A percentile compares a stretch with the other conserved stretches of the same genome.
phyloP scores from a whole-genome alignment of 2,113 vertebrate species.

The Crotalus viridis region DNA sequence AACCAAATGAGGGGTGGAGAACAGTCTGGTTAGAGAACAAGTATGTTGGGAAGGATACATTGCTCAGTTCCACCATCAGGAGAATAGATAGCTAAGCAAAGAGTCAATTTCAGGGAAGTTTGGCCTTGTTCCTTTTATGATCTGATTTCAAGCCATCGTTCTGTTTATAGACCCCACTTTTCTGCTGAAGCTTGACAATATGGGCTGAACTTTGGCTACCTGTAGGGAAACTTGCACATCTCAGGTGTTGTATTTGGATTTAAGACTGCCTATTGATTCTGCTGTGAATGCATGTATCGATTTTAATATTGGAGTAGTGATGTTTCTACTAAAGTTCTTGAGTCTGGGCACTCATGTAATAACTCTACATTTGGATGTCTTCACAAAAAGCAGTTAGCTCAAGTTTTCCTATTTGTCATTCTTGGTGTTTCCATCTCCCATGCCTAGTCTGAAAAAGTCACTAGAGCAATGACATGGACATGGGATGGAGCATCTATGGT shows the following conservation, averaged over 20 bases:
- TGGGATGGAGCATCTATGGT: neutral
- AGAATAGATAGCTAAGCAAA: neutral
- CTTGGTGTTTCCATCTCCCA: neutral
- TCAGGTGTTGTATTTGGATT: neutral
- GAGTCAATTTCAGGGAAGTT: neutral
- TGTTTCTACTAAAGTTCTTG: neutral
- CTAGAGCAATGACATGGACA: neutral
- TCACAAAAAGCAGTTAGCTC: neutral
- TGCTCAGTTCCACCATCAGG: neutral
- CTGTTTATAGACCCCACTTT: neutral
- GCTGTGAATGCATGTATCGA: neutral
- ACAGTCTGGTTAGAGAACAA: neutral
- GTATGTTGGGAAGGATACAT: neutral
- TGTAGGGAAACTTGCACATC: neutral
- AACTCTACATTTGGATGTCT: neutral
- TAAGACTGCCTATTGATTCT: neutral
- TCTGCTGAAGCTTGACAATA: neutral
- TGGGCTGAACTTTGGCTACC: neutral
- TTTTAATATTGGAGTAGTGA: neutral
- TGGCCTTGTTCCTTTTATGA: neutral
- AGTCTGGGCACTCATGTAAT: neutral
- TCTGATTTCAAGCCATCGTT: neutral
- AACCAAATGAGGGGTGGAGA: neutral
- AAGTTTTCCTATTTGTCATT: neutral
- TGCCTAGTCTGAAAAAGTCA: neutral